Conservation (phyloP, 2,113 vertebrate genomes). For the Bostrychus sinensis region DNA sequence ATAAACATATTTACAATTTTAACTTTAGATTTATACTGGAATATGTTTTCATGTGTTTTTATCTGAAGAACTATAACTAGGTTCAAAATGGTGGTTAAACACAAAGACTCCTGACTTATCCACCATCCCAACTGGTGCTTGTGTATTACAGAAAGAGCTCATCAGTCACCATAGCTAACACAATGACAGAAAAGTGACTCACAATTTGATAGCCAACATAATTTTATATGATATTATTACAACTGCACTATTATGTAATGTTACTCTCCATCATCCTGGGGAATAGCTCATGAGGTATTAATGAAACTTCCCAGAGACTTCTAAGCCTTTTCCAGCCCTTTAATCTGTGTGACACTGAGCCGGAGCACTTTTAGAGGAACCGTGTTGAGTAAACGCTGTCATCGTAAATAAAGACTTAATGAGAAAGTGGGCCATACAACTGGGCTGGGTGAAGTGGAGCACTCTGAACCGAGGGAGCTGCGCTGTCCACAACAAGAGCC, state of each 20-base stretch:
- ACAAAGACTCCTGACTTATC: too few species aligned
- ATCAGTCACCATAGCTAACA: too few species aligned
- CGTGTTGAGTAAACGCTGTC: constrained; percentile 21
- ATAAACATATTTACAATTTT: too few species aligned
- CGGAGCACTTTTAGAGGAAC: constrained; percentile 2
- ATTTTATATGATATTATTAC: too few species aligned
- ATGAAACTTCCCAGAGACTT: background rate
- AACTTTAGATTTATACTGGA: too few species aligned
- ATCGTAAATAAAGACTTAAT: constrained; percentile 24
- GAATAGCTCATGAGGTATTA: background rate
- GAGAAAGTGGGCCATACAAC: constrained; percentile 53
- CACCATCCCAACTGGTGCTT: too few species aligned
- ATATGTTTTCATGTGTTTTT: too few species aligned
- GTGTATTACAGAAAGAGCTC: too few species aligned
- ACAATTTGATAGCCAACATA: too few species aligned
- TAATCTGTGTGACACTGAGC: constrained; percentile 7
- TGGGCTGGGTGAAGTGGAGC: constrained; percentile 48
- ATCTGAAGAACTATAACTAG: background rate
- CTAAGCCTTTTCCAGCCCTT: background rate
- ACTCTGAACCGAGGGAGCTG: constrained; percentile 49
- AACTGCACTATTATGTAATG: background rate
- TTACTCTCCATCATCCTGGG: background rate
- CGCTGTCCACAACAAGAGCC: constrained; percentile 58
- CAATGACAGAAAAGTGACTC: too few species aligned
- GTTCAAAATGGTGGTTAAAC: too few species aligned